Evolutionary conservation across 2,113 vertebrate species (phyloP), one percentile per base, ranked within the genome.

Genomic region (Labeo rohita): DNA sequence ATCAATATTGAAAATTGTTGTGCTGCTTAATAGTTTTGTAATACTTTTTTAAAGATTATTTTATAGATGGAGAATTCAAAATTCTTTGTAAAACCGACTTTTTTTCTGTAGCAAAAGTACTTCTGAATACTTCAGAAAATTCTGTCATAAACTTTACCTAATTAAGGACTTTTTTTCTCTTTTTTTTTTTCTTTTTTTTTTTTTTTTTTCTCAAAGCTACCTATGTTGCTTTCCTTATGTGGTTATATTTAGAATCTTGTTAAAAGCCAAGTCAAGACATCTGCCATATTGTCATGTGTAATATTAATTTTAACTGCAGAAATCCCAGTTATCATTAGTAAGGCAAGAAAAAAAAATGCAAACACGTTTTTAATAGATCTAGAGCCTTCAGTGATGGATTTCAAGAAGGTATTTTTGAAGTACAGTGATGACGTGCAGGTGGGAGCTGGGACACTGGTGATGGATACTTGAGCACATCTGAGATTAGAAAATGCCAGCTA

Each of bases 401-500:
- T 68, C 21, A 66, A 12, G 15, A 50, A 50, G n/a, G 13, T 52
- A 4, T 76, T 68, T 36, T 39, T 68, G 28, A 36, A 39, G 13
- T 68, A 8, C 10, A 23, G 28, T 21, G 50, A 11, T 56, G 75
- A 56, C 34, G 6, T 34, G 52, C 50, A 56, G 15, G 9, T 65
- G 36, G 23, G 4, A 65, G 18, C 70, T 18, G 36, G 50, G 66
- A 56, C 12, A 0, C n/a, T 47, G 21, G 59, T 49, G 43, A 85
- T 65, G 43, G 59, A 50, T 47, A 61, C 84, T 56, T 54, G 12
- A 68, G 45, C 16, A 50, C 75, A 43, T 78, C 9, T 12, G 28
- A 68, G 61, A 77, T 36, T 54, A 54, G 47, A 54, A 77, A 77
- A 54, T 81, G 59, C n/a, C 59, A 47, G 21, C 11, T 39, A 47